Percentiles rank a stretch among this genome's conserved stretches.
These are phyloP conservation scores for Anthoscopus minutus DNA, from an alignment of 2,113 vertebrate genomes.

Conservation along the genomic window DNA sequence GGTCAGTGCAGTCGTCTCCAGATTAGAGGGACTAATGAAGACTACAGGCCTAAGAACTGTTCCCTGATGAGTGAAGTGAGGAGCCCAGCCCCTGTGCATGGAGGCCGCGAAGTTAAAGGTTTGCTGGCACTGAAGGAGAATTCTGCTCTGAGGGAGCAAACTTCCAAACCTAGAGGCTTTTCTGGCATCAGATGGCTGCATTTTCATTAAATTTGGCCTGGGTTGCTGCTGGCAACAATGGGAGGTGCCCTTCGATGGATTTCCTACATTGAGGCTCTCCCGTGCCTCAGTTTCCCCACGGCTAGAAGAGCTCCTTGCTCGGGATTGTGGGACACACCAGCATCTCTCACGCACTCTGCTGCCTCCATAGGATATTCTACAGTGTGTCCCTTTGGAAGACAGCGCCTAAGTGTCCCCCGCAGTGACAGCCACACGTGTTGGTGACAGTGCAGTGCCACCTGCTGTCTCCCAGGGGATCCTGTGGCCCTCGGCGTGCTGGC, in stretches of 20 bases:
- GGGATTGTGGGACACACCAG: background rate
- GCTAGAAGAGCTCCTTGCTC: background rate
- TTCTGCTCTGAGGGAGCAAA: background rate
- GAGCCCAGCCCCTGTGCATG: fast-evolving
- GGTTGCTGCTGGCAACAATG: background rate
- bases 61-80: fast-evolving
- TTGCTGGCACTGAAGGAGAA: background rate
- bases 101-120: background rate
- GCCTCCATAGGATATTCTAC: background rate
- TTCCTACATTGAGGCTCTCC: background rate
- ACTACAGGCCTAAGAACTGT: background rate
- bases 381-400: fast-evolving
- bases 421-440: background rate
- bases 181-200: background rate
- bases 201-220: background rate
- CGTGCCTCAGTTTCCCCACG: background rate
- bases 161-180: background rate
- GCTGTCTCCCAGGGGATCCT: slow-evolving; percentile 15
- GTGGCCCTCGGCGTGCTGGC: background rate
- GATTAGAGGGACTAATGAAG: background rate
- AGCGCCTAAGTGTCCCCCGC: background rate
- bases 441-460: slow-evolving; percentile 53
- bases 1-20: background rate
- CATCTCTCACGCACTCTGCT: fast-evolving
- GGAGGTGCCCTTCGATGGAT: background rate